phyloP scores from a whole-genome alignment of 2,888 invertebrate species.

The Leucania comma region DNA sequence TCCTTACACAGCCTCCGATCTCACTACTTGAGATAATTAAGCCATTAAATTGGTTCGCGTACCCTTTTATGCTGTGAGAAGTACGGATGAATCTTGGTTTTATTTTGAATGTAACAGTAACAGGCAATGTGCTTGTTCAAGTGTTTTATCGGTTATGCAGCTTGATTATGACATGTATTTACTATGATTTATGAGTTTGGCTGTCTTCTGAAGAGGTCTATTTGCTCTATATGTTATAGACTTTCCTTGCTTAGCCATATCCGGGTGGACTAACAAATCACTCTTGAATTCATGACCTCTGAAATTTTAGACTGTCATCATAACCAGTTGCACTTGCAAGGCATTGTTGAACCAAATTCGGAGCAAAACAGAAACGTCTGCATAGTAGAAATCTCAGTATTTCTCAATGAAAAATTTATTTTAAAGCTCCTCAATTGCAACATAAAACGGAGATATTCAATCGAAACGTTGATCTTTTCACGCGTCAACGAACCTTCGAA shows the following conservation, averaged over 20 bases:
- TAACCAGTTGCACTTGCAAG: not conserved
- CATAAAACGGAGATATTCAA: constrained; percentile 18
- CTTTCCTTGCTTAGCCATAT: not conserved
- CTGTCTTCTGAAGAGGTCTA: not conserved
- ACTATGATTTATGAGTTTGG: constrained; percentile 39
- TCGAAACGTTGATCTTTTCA: constrained; percentile 31
- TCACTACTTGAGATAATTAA: constrained; percentile 88
- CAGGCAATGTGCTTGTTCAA: constrained; percentile 79
- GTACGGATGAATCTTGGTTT: constrained; percentile 72
- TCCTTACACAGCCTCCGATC: constrained; percentile 77
- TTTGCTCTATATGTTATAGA: not conserved
- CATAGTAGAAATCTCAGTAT: constrained; percentile 16
- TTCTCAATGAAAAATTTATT: constrained; percentile 14
- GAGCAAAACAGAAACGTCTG: not conserved
- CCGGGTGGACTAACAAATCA: not conserved
- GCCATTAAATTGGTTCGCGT: constrained; percentile 85
- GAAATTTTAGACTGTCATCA: not conserved
- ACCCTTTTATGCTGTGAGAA: constrained; percentile 84
- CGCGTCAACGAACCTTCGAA: constrained; percentile 31
- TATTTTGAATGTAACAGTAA: constrained; percentile 77
- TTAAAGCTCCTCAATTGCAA: constrained; percentile 27
- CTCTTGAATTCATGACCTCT: not conserved
- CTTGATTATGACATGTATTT: constrained; percentile 67
- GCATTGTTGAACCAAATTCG: not conserved
- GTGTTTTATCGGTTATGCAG: constrained; percentile 67